Evolutionary conservation across 1,140 invertebrate genomes (phyloP), one percentile per base, ranked within the genome.

Genomic region (Calliopsis andreniformis): DNA sequence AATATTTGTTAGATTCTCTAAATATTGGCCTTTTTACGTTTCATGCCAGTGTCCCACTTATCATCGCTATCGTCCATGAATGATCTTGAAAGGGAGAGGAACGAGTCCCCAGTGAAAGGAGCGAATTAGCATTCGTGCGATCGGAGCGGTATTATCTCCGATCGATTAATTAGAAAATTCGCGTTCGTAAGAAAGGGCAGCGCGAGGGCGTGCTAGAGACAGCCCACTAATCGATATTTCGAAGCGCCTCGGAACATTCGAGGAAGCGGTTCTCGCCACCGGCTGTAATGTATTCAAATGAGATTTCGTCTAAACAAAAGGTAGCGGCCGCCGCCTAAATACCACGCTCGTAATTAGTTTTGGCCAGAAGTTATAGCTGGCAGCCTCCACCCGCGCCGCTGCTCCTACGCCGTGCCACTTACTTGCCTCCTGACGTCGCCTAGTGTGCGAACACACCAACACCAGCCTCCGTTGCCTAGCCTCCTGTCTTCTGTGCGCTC

Each of bases 261-360:
- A 8, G 25, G 61, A 53, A 76, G 62, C 59, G n/a, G n/a, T 62
- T 55, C 18, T 73, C 69, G 68, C 71, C 73, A 68, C 76, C 64
- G 39, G 25, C 35, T 5, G 8, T 85, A 86, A 82, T 75, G 68
- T 87, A 88, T 88, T 87, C 83, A 88, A 88, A 88, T 82, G 78
- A 84, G 81, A 83, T 87, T 86, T 87, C 61, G 64, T 81, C 86
- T 87, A 87, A 87, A 87, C 86, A 87, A 86, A 87, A 84, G 82
- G 76, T 75, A 78, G 63, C 43, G 43, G 78, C 67, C 56, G 78
- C 70, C 71, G 68, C 76, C 78, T 86, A 88, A 88, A 87, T 86
- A 85, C 77, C 77, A 77, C 63, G 70, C 49, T 73, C 55, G 78
- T 89, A 89, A 88, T 89, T 89, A 88, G 87, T 89, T 89, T 89